phyloP scores from a whole-genome alignment of 2,888 invertebrate species.

The Linyphia triangularis region DNA sequence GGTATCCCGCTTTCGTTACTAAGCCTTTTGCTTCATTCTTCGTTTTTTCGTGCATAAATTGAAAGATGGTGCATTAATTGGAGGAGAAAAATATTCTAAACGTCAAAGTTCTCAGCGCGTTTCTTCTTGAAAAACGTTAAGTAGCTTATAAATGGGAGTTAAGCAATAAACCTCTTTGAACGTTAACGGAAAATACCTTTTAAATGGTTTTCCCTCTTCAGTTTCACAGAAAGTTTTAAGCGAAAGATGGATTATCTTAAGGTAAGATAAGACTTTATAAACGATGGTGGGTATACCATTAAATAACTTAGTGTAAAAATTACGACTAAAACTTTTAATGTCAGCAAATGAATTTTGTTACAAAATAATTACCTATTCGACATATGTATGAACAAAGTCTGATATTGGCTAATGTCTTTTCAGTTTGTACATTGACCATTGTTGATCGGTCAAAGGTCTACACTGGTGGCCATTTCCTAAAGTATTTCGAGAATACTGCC shows the following conservation, averaged over 20 bases:
- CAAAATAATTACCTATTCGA: too few species aligned
- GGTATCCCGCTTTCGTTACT: neutral
- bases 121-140: constrained; percentile 4
- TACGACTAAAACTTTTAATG: too few species aligned
- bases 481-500: too few species aligned
- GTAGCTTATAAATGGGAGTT: constrained; percentile 34
- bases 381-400: too few species aligned
- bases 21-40: constrained; percentile 31
- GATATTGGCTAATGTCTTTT: too few species aligned
- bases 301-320: too few species aligned
- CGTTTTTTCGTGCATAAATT: constrained; percentile 20
- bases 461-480: too few species aligned
- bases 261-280: neutral
- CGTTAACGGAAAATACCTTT: constrained; percentile 20
- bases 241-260: neutral
- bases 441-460: too few species aligned
- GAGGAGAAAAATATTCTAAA: neutral
- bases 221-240: neutral
- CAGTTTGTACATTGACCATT: too few species aligned
- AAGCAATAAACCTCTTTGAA: constrained; percentile 19
- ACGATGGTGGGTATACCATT: too few species aligned
- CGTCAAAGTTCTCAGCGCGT: neutral
- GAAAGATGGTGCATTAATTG: constrained; percentile 9
- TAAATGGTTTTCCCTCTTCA: constrained; percentile 14
- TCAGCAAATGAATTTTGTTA: too few species aligned